Conservation (phyloP, 1,140 invertebrate genomes). For the Anoplophora glabripennis region DNA sequence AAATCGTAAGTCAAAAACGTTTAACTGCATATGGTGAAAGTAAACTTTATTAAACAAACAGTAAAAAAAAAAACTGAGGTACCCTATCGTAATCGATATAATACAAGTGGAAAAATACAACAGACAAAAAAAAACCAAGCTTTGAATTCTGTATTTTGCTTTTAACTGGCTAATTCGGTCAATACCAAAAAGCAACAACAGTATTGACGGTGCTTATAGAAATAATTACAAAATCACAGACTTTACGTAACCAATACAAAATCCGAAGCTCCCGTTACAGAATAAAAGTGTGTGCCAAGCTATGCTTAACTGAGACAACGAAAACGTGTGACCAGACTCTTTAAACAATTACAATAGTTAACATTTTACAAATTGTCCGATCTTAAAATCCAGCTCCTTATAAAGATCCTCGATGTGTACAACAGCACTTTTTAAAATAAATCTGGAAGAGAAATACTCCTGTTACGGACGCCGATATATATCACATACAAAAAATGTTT, state of each 20-base stretch:
- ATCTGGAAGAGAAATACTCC: not conserved
- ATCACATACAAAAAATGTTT: too few species aligned
- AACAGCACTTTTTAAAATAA: slow-evolving; percentile 1
- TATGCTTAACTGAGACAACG: too few species aligned
- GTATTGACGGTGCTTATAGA: slow-evolving; percentile 41
- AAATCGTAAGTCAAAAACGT: too few species aligned
- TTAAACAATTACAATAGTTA: not conserved
- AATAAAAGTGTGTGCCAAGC: slow-evolving; percentile 4
- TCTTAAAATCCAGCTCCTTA: not conserved
- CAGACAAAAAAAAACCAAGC: slow-evolving; percentile 12
- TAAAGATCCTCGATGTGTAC: not conserved
- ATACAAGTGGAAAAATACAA: slow-evolving; percentile 12
- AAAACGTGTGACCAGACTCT: not conserved
- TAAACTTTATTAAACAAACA: too few species aligned
- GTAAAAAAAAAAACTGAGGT: slow-evolving; percentile 5
- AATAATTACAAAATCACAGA: slow-evolving; percentile 39
- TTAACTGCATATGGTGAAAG: too few species aligned
- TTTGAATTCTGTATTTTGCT: slow-evolving; percentile 33
- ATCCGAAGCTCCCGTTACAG: slow-evolving; percentile 30
- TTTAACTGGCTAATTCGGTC: slow-evolving; percentile 28
- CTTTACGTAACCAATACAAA: slow-evolving; percentile 35
- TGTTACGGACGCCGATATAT: not conserved
- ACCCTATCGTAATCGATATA: slow-evolving; percentile 5
- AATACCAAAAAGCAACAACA: slow-evolving; percentile 41
- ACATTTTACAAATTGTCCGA: not conserved